Evolutionary conservation across 2,113 vertebrate species (phyloP).

Genomic region (Cyanoramphus novaezelandiae): DNA sequence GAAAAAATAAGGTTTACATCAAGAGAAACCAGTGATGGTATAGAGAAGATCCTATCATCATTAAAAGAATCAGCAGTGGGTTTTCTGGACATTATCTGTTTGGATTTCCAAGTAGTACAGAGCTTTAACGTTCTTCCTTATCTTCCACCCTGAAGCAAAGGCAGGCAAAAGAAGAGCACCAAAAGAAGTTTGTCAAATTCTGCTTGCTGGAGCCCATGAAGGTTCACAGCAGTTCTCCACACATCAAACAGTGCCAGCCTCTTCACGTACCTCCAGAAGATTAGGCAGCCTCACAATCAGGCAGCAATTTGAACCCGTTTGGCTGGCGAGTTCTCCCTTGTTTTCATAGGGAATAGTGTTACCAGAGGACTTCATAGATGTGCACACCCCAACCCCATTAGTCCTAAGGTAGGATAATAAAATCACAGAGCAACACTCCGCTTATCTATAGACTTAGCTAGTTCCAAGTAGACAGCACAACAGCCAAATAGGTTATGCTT

Average conservation of each 20-base stretch:
- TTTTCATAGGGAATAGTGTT: neutral
- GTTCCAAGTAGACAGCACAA: neutral
- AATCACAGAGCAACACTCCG: neutral
- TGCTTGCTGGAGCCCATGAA: neutral
- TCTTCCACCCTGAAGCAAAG: neutral
- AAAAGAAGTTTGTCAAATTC: neutral
- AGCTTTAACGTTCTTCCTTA: neutral
- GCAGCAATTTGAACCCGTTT: neutral
- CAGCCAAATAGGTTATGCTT: neutral
- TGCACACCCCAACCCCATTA: too few relatives aligned
- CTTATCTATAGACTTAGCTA: neutral
- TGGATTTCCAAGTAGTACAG: neutral
- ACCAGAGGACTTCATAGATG: neutral
- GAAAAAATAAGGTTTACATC: neutral
- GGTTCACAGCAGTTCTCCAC: neutral
- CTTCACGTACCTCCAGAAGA: neutral
- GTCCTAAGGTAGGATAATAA: neutral
- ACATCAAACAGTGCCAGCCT: neutral
- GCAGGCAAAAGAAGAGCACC: neutral
- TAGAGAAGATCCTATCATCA: neutral
- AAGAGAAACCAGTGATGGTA: neutral
- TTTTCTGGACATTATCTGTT: neutral
- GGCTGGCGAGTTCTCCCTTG: neutral
- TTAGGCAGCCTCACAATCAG: neutral
- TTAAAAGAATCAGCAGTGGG: neutral